Conservation (phyloP, 2,888 invertebrate species). For the Mythimna albipuncta region DNA sequence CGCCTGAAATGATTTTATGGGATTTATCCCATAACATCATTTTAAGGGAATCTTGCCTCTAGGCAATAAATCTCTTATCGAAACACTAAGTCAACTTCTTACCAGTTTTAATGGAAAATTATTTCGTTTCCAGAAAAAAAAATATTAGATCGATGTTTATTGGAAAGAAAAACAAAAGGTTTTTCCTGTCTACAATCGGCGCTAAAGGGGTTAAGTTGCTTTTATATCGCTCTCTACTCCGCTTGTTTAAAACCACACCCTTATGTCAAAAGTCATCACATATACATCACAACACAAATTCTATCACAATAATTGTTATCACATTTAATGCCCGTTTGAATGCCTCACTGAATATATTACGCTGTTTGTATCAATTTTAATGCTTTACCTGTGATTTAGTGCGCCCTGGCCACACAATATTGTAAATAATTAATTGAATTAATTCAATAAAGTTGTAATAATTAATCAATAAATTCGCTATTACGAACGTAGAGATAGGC, state of each 20-base stretch:
- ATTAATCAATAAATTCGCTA: constrained; percentile 39
- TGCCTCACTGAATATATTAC: constrained; percentile 72
- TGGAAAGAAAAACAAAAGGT: too few relatives aligned
- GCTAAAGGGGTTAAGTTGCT: too few relatives aligned
- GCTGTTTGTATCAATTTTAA: constrained; percentile 71
- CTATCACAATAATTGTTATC: constrained; percentile 79
- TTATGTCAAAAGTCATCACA: constrained; percentile 67
- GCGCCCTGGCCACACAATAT: constrained; percentile 30
- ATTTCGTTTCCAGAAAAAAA: too few relatives aligned
- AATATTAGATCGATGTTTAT: too few relatives aligned
- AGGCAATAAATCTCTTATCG: too few relatives aligned
- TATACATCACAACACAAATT: constrained; percentile 69
- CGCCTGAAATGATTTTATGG: too few relatives aligned
- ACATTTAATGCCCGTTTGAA: constrained; percentile 71
- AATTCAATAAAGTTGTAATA: constrained; percentile 49
- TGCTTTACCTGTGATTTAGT: constrained; percentile 60
- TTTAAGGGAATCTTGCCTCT: too few relatives aligned
- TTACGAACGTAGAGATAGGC: constrained; percentile 6
- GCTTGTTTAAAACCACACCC: not conserved
- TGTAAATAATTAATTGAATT: constrained; percentile 49
- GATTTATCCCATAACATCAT: too few relatives aligned
- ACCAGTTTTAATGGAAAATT: too few relatives aligned
- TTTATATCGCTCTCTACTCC: not conserved
- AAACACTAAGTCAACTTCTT: too few relatives aligned
- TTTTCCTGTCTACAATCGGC: too few relatives aligned